Evolutionary conservation across 2,888 invertebrate genomes (phyloP), one percentile per base, ranked within the genome.

Genomic region (Petrolisthes manimaculis): DNA sequence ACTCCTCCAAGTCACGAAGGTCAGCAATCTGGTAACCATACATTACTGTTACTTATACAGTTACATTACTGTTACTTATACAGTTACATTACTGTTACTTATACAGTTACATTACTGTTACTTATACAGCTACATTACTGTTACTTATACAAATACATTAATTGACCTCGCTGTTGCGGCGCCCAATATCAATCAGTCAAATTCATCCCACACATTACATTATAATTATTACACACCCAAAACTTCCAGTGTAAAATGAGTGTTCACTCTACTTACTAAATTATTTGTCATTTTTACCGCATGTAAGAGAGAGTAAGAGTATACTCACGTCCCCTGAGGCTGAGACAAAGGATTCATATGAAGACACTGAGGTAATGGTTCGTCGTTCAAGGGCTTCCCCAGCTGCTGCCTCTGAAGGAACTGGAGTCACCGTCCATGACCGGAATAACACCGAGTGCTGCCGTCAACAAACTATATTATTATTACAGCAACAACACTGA

Each of bases 311-410:
- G 61, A 5, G 3, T n/a, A 21, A n/a, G 81, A 51, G 80, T 37
- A 37, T n/a, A 91, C 92, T 92, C 91, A 93, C 93, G 92, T 93
- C 92, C 93, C 98, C 99, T 92, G 97, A 96, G 0, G 99, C 99
- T 1, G 98, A 99, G 83, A 98, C 97, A 93, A 98, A 99, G 90
- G 98, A 98, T 93, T 99, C 99, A 0, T 97, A 97, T 21, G 97
- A 97, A 91, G 97, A 97, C 91, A 97, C 95, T 92, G 96, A 92
- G 90, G 93, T 92, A 90, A 94, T 78, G 12, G 89, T 91, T 14
- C 88, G 83, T 1, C 91, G 75, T 8, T 90, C 90, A 21, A 53
- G 84, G 3, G 78, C 54, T 5, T 85, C 75, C 14, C 67, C 80
- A 4, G 83, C 74, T 21, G 69, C 83, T 21, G 69, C 83, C 51